Evolutionary conservation across 2,113 vertebrate genomes (phyloP), one percentile per base, ranked within the genome.

Genomic region (Corythornis cristatus): DNA sequence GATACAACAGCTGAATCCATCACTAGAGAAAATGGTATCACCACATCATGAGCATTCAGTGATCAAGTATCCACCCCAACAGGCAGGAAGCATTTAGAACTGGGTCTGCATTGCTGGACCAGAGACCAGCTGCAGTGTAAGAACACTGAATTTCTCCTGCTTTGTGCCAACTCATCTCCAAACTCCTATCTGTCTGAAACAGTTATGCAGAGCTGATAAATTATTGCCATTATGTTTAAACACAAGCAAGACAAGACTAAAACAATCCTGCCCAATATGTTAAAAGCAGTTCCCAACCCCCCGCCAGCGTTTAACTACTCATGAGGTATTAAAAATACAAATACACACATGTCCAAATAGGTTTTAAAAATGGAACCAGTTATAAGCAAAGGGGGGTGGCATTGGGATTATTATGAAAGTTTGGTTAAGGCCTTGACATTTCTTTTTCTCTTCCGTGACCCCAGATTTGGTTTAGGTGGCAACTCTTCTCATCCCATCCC

Each of bases 181-280:
- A 92, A 86, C 57, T 91, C 95, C 22, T 10, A 72, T 84, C 95
- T 93, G 88, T 90, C 95, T 57, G 53, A 93, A 95, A 71, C 84
- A 88, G 95, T 95, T 83, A 79, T 35, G 79, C 94, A 97, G 95
- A 97, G 94, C 96, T 90, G 86, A 97, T 94, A 97, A 97, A 70
- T 98, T 98, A 98, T 98, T 98, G 98, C 98, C 98, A 96, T 98
- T 76, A 97, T 97, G 93, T 96, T 96, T 94, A 94, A 90, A 96
- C 94, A 97, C 93, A 96, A 97, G 97, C 96, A 93, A 97, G 96
- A 97, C 95, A 81, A 95, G 79, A 96, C 88, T 93, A 93, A 95
- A 93, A 95, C 86, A 85, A 96, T 85, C 86, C 93, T 92, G 93
- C 96, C 96, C n/a, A 89, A 75, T 56, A 80, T 9, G 56, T 76